Evolutionary conservation across 1,140 invertebrate species (phyloP), one percentile per base, ranked within the genome.

Genomic region (Copidosoma floridanum): DNA sequence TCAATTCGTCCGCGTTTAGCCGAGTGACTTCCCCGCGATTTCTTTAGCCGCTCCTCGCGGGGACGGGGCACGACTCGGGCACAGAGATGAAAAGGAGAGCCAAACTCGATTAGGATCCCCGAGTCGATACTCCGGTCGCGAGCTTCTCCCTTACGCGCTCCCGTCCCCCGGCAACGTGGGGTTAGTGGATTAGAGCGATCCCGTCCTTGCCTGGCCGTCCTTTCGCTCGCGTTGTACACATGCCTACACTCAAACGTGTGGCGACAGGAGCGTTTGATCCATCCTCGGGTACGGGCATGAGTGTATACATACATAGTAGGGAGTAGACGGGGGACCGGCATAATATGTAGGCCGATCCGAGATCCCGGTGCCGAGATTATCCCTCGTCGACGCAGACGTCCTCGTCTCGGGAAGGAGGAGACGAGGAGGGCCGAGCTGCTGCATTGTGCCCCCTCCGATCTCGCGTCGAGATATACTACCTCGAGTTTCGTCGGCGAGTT

Each of bases 161-260:
- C 6, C 52, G 38, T 32, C 53, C 41, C 41, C n/a, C n/a, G n/a
- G n/a, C n/a, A n/a, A n/a, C n/a, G n/a, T n/a, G n/a, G n/a, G n/a
- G 18, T 46, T 46, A 56, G 53, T 56, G 53, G 53, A 56, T 56
- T 56, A 56, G 46, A 56, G 53, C 53, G n/a, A n/a, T n/a, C n/a
- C n/a, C n/a, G n/a, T n/a, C n/a, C n/a, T n/a, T n/a, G n/a, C n/a
- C n/a, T n/a, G n/a, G n/a, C n/a, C n/a, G n/a, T n/a, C n/a, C n/a
- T n/a, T n/a, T n/a, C n/a, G n/a, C n/a, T n/a, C n/a, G n/a, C n/a
- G n/a, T n/a, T 47, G 11, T 10, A 43, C 40, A 26, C 23, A 18
- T 5, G 5, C n/a, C n/a, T 16, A n/a, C 26, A 48, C 5, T n/a
- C 14, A 29, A 29, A 26, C 44, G 20, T 48, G 26, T 23, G 10